Percentiles rank a stretch among this genome's conserved stretches.
Evolutionary conservation across 2,888 invertebrate genomes (phyloP).

Genomic region (Phlogophora meticulosa): DNA sequence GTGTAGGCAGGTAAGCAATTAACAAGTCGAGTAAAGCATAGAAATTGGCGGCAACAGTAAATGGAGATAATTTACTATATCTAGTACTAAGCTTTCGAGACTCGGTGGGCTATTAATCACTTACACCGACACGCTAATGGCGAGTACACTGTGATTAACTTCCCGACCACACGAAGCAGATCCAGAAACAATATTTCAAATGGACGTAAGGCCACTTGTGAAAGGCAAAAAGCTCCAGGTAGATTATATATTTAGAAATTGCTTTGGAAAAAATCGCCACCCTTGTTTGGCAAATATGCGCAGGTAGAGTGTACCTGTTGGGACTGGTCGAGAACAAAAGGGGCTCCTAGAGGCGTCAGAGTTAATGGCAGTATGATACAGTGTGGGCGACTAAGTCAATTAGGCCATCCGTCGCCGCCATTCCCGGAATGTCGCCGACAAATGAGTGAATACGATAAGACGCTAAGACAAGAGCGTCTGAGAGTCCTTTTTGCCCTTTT

Average conservation of each 20-base stretch:
- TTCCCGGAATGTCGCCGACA: constrained; percentile 90
- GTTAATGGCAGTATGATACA: constrained; percentile 87
- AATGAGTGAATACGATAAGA: constrained; percentile 88
- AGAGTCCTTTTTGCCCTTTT: constrained; percentile 81
- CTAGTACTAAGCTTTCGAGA: constrained; percentile 75
- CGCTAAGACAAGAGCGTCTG: constrained; percentile 78
- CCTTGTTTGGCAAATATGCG: constrained; percentile 79
- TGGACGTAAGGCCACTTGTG: constrained; percentile 69
- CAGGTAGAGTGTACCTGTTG: constrained; percentile 88
- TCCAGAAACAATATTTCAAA: constrained; percentile 79
- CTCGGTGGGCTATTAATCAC: constrained; percentile 80
- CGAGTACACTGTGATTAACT: constrained; percentile 80
- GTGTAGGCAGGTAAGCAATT: constrained; percentile 71
- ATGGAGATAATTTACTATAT: constrained; percentile 76
- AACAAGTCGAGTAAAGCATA: constrained; percentile 71
- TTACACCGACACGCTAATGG: constrained; percentile 79
- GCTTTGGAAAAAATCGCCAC: constrained; percentile 72
- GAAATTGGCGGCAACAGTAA: constrained; percentile 74
- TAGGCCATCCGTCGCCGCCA: constrained; percentile 90
- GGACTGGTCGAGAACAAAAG: constrained; percentile 86
- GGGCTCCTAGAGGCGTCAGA: constrained; percentile 85
- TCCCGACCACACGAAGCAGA: constrained; percentile 72
- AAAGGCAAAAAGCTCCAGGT: constrained; percentile 79
- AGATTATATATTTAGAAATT: constrained; percentile 70
- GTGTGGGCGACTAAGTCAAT: constrained; percentile 90